These are phyloP conservation scores for Ferrisia virgata DNA, from an alignment of 2,888 invertebrate genomes.

Conservation along the genomic window DNA sequence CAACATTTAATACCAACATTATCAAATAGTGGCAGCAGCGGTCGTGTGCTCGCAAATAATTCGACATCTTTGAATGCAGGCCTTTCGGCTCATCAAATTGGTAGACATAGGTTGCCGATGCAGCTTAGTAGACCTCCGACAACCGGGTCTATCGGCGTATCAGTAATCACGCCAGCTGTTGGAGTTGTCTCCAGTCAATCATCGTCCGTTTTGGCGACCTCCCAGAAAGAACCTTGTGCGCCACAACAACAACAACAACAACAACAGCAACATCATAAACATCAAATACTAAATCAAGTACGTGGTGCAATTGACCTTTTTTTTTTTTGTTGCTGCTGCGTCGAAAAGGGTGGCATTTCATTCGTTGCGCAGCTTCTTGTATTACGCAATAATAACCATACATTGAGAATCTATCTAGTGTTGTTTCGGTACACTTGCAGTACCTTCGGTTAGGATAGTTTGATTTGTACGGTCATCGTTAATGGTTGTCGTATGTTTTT, in stretches of 20 bases:
- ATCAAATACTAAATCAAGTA: background rate
- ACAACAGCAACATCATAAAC: constrained; percentile 11
- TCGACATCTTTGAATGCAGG: background rate
- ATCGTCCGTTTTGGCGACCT: background rate
- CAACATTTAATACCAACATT: background rate
- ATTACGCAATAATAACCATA: background rate
- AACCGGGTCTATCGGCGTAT: constrained; percentile 37
- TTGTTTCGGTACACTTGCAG: background rate
- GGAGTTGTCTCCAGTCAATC: background rate
- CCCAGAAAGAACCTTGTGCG: background rate
- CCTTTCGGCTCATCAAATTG: background rate
- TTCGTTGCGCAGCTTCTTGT: background rate
- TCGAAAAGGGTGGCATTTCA: background rate
- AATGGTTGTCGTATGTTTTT: background rate
- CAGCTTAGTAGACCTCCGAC: constrained; percentile 39
- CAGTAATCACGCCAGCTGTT: constrained; percentile 41
- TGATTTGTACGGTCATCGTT: background rate
- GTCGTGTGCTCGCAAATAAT: background rate
- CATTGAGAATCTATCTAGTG: background rate
- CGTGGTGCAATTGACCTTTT: too few species aligned
- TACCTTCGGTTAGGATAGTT: background rate
- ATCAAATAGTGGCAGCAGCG: background rate
- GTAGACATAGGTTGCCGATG: constrained; percentile 43
- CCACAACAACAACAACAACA: background rate
- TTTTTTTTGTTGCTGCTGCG: too few species aligned